Conservation (phyloP, 1,140 invertebrate species). For the Drosophila simulans region DNA sequence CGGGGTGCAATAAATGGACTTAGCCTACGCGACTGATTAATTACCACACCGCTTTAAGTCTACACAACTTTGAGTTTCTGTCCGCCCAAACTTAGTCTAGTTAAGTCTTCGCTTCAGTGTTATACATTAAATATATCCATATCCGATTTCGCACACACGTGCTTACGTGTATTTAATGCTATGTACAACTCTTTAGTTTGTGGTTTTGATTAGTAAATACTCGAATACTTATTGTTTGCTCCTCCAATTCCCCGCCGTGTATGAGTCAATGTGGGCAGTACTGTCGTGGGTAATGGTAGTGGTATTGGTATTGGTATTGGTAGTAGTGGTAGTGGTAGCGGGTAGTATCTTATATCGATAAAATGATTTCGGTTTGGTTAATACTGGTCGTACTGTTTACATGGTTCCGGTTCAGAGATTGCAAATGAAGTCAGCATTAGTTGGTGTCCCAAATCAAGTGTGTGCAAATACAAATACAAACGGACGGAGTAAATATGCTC, state of each 20-base stretch:
- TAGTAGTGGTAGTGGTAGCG: not conserved
- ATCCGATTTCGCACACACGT: slow-evolving; percentile 6
- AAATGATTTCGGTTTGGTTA: slow-evolving; percentile 61
- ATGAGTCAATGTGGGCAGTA: slow-evolving; percentile 10
- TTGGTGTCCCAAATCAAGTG: slow-evolving; percentile 19
- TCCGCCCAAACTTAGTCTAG: slow-evolving; percentile 57
- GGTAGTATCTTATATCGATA: slow-evolving; percentile 8
- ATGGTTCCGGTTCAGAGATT: slow-evolving; percentile 27
- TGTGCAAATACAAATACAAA: slow-evolving; percentile 28
- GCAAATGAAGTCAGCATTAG: slow-evolving; percentile 16
- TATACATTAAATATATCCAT: slow-evolving; percentile 34
- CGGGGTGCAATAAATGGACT: slow-evolving; percentile 8
- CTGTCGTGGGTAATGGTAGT: not conserved
- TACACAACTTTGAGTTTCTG: slow-evolving; percentile 78
- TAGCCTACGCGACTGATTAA: slow-evolving; percentile 24
- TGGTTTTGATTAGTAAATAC: slow-evolving; percentile 49
- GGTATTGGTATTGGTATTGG: too few species aligned
- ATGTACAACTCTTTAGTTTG: slow-evolving; percentile 56
- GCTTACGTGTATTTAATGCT: slow-evolving; percentile 38
- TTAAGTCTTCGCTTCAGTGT: slow-evolving; percentile 67
- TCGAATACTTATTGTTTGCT: slow-evolving; percentile 53
- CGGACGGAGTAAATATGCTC: slow-evolving; percentile 56
- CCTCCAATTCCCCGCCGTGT: slow-evolving; percentile 3
- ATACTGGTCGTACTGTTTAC: slow-evolving; percentile 57
- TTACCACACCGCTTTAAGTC: slow-evolving; percentile 44